These are phyloP conservation scores for Stomatorhinus ivindoensis DNA, from an alignment of 2,113 vertebrate genomes.

Conservation along the genomic window DNA sequence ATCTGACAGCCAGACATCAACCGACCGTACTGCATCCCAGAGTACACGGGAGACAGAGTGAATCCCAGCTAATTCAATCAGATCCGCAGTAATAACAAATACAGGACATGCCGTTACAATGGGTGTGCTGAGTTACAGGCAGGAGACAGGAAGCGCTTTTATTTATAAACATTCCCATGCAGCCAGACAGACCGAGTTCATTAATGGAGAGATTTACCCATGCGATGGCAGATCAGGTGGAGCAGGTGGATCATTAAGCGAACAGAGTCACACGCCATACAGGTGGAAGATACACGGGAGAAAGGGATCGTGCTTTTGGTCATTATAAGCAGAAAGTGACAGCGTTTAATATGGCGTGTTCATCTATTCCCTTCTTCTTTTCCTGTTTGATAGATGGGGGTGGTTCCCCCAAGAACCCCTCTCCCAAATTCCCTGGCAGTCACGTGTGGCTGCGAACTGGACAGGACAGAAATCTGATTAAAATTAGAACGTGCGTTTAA, in stretches of 20 bases:
- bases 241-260: background rate
- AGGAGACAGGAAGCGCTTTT: background rate
- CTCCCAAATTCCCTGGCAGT: background rate
- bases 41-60: background rate
- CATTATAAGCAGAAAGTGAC: background rate
- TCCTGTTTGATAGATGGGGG: background rate
- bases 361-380: background rate
- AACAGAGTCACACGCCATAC: background rate
- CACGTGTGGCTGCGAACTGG: background rate
- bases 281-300: background rate
- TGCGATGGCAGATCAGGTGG: background rate
- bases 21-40: background rate
- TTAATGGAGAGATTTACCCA: background rate
- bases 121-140: background rate
- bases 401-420: background rate
- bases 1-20: background rate
- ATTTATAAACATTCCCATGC: background rate
- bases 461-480: background rate
- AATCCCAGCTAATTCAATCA: background rate
- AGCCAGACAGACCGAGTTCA: background rate
- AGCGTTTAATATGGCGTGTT: background rate
- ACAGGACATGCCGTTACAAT: background rate
- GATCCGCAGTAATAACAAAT: background rate
- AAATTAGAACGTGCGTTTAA: background rate
- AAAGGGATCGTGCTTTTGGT: background rate